These are phyloP conservation scores for Scortum barcoo DNA, from an alignment of 2,113 vertebrate species.

Conservation along the genomic window DNA sequence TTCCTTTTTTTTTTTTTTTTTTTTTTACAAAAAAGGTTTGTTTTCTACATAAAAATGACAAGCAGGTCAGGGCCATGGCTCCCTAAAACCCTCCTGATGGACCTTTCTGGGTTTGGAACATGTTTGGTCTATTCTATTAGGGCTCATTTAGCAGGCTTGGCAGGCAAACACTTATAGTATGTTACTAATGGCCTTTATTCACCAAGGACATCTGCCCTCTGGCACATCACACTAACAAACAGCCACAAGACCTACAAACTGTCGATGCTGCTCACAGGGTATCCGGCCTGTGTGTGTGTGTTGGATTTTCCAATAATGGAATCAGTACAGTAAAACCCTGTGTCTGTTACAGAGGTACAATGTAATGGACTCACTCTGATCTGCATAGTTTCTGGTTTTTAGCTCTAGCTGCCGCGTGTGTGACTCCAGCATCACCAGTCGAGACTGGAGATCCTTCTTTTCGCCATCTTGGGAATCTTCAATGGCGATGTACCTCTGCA, in stretches of 20 bases:
- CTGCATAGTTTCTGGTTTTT: conserved; percentile 95
- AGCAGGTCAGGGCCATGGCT: neutral
- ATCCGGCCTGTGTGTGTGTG: neutral
- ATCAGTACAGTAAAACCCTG: neutral
- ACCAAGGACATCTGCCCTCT: conserved; percentile 7
- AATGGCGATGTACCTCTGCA: conserved; percentile 94
- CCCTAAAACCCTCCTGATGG: neutral
- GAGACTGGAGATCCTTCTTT: conserved; percentile 95
- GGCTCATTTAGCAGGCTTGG: conserved; percentile 40
- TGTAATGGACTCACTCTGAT: conserved; percentile 91
- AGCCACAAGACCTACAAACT: conserved; percentile 52
- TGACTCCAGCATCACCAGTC: conserved; percentile 91
- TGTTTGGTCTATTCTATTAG: neutral
- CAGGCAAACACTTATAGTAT: neutral
- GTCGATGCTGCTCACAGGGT: conserved; percentile 29
- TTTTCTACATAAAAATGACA: neutral
- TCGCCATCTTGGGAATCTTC: conserved; percentile 98
- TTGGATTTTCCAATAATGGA: neutral
- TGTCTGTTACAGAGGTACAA: neutral
- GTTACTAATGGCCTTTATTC: conserved; percentile 42
- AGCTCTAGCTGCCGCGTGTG: conserved; percentile 94
- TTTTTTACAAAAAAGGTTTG: neutral
- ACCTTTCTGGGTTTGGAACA: neutral
- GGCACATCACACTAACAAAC: conserved; percentile 35
- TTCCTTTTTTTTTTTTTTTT: no score